These are phyloP conservation scores for Enhydra lutris DNA, from an alignment of 2,113 vertebrate species.

Conservation along the genomic window DNA sequence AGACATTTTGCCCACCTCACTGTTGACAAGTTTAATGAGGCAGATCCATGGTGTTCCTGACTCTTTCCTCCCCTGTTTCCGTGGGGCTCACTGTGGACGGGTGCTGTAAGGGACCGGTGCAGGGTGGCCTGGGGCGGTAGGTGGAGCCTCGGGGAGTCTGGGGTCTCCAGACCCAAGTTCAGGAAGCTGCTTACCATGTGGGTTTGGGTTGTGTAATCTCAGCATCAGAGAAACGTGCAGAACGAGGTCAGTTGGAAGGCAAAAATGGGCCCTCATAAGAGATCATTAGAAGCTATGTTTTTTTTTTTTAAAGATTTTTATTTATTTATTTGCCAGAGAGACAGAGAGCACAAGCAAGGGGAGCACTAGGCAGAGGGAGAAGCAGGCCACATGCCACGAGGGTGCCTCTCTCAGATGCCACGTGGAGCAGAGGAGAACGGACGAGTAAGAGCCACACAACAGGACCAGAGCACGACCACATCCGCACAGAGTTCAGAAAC, in stretches of 20 bases:
- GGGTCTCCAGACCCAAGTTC: not conserved
- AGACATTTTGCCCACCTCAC: not conserved
- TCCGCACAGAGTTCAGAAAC: not conserved
- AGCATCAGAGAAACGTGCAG: not conserved
- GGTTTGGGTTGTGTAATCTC: not conserved
- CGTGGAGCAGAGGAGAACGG: accelerated
- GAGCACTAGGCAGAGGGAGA: too few species aligned
- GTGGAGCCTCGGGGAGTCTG: not conserved
- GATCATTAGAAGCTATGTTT: not conserved
- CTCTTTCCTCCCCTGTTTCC: accelerated
- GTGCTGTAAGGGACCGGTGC: accelerated
- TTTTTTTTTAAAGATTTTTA: too few species aligned
- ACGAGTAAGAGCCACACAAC: accelerated
- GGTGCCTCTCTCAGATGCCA: not conserved
- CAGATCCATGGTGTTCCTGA: not conserved
- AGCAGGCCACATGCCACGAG: too few species aligned
- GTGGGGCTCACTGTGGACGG: accelerated
- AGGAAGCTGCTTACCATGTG: not conserved
- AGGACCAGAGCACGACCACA: accelerated
- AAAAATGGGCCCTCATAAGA: not conserved
- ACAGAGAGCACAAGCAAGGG: too few species aligned
- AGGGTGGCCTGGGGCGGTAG: not conserved
- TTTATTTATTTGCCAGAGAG: too few species aligned
- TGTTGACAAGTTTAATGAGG: not conserved
- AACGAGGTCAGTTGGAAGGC: not conserved